Base-by-base conservation (phyloP, 2,797 vertebrate genomes). In the Myiotriccus ornatus region DNA sequence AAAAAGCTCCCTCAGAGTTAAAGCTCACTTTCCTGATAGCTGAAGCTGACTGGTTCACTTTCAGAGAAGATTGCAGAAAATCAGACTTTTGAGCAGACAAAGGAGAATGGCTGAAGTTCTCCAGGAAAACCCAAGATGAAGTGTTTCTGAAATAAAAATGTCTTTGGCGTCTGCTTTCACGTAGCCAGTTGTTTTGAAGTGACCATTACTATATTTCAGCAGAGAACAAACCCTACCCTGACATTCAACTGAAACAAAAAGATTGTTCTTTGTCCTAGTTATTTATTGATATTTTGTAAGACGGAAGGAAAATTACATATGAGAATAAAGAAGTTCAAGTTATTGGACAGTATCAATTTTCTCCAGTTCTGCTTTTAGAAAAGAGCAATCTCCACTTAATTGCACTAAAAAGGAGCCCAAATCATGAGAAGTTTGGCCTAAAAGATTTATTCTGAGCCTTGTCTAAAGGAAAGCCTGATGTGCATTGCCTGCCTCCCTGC, bases 281-380 rank as follows among this genome's bases (percentile, higher is more conserved):
- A 71, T 55, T 79, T 84, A 59, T 39, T 79, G 73, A 7, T 68
- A 73, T 56, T 89, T 77, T 55, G 76, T 32, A 34, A 70, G 34
- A 68, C 35, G 63, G 39, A 81, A 84, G 14, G 39, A 91, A 79
- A 89, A 89, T 69, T 57, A 62, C 15, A 27, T 34, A 47, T 14
- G 32, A 90, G 27, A 95, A 67, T 47, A 71, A 78, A 47, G 47
- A 89, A 67, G 19, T 59, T 67, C 5, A 4, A 79, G 21, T 69
- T 82, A 30, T 77, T 76, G 39, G 50, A 43, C n/a, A 62, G 30
- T 62, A 90, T 32, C 39, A 52, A 20, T 89, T 84, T 95, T 46
- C 21, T 83, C 28, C 44, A 53, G 25, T 63, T 84, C 80, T 76
- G 21, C 34, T 77, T 73, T 49, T 28, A 74, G 15, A 74, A 92